Conservation (phyloP, 2,888 invertebrate genomes). For the Aphidius colemani region DNA sequence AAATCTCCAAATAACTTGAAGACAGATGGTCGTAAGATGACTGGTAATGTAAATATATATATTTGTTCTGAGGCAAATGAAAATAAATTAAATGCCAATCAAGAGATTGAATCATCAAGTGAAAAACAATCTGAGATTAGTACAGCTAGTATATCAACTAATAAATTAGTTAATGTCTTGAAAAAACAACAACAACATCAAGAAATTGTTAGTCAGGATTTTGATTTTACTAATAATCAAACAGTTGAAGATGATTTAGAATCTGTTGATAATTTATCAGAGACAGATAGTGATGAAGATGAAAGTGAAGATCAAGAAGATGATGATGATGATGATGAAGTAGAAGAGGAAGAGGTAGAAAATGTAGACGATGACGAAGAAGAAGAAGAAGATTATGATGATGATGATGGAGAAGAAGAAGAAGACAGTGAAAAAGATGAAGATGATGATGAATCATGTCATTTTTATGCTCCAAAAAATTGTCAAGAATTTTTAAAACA, state of each 20-base stretch:
- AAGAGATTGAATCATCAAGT: slow-evolving; percentile 31
- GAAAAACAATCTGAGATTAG: slow-evolving; percentile 33
- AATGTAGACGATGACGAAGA: no score
- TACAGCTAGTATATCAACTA: slow-evolving; percentile 34
- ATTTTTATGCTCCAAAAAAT: no score
- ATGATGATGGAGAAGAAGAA: no score
- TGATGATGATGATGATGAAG: background rate
- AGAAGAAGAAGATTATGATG: no score
- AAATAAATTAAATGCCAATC: slow-evolving; percentile 28
- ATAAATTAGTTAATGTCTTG: slow-evolving; percentile 36
- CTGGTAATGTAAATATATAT: slow-evolving; percentile 51
- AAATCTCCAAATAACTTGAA: background rate
- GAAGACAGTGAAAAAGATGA: no score
- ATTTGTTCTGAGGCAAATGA: slow-evolving; percentile 48
- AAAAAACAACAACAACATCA: slow-evolving; percentile 29
- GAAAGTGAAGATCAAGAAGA: no score
- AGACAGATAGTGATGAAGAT: background rate
- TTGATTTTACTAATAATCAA: slow-evolving; percentile 16
- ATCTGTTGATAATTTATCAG: slow-evolving; percentile 2
- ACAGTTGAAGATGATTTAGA: background rate
- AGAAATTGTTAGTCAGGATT: slow-evolving; percentile 24
- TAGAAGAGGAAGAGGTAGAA: background rate
- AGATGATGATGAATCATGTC: no score
- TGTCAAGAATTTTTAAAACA: no score
- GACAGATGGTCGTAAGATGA: slow-evolving; percentile 47